phyloP scores from a whole-genome alignment of 2,113 vertebrate genomes.

The Plotosus lineatus region DNA sequence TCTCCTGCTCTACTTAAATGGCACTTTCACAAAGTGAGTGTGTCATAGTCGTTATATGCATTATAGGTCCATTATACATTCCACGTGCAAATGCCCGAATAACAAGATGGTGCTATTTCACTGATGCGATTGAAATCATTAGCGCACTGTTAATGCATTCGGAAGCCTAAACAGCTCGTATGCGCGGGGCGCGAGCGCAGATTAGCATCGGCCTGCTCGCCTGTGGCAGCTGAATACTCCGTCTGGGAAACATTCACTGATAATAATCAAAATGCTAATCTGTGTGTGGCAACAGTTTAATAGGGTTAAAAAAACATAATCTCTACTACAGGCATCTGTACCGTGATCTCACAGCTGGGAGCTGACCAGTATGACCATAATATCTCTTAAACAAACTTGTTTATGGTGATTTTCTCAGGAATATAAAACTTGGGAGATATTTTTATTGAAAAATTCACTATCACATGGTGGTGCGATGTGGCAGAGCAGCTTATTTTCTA shows the following conservation, averaged over 20 bases:
- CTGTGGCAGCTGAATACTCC: slow-evolving; percentile 21
- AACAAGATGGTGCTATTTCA: slow-evolving; percentile 52
- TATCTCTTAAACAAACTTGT: not conserved
- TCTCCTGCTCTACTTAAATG: not conserved
- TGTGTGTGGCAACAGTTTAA: slow-evolving; percentile 38
- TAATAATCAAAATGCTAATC: slow-evolving; percentile 35
- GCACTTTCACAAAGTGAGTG: not conserved
- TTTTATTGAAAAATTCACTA: not conserved
- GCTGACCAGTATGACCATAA: not conserved
- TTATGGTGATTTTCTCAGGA: not conserved
- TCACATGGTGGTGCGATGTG: not conserved
- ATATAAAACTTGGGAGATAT: not conserved
- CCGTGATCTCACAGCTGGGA: not conserved
- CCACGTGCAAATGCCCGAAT: slow-evolving; percentile 48
- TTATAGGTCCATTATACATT: slow-evolving; percentile 47
- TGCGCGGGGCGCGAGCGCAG: slow-evolving; percentile 15
- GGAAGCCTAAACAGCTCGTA: slow-evolving; percentile 49
- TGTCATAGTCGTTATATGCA: slow-evolving; percentile 31
- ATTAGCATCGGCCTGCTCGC: slow-evolving; percentile 36
- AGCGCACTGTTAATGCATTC: slow-evolving; percentile 52
- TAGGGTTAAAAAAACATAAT: slow-evolving; percentile 3
- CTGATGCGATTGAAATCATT: slow-evolving; percentile 55
- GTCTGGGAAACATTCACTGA: slow-evolving; percentile 34
- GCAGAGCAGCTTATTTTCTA: not conserved
- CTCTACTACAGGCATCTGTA: not conserved